Base-by-base conservation (phyloP, 92 coral and sea anemone genomes). In the Porites lobata region DNA sequence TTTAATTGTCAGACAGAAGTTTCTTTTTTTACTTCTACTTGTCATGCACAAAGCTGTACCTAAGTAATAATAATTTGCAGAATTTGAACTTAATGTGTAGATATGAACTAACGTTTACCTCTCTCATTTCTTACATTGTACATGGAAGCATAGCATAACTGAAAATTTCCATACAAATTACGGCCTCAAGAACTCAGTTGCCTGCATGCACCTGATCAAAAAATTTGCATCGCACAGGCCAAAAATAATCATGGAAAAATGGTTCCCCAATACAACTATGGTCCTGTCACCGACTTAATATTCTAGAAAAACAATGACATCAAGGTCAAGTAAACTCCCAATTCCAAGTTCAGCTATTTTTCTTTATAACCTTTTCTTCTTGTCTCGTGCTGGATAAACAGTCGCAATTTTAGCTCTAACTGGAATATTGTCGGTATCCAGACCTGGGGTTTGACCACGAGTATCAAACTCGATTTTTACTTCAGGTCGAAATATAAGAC, bases 401-500 rank as follows among this genome's bases (percentile, higher is more conserved):
- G 50, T 59, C 43, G 93, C 93, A 50, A 90, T 90, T 79, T 78
- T 90, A 24, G 87, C 72, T 69, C 52, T 75, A 52, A 90, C 90
- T 63, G 81, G 81, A 74, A 88, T 88, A 88, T 81, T 88, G 3
- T 81, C 76, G 59, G 80, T 81, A 73, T 88, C 56, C 65, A 88
- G 79, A 68, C 94, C 81, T 11, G 91, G 94, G 52, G 1, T 58
- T 70, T 91, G 94, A 63, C 85, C 85, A 7, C 91, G 89, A 66
- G 67, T 21, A 50, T 91, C 91, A 77, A 92, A 87, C 75, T 87
- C 74, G 22, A 92, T 11, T 12, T 58, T 52, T 80, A 92, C 94
- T 65, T 62, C 90, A 19, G 92, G 90, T 79, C 87, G 90, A 84
- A 92, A 92, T 58, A 92, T 83, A 10, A 92, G 92, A 50, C 82